Base-by-base conservation (phyloP, 2,888 invertebrate species). In the Myopa testacea region DNA sequence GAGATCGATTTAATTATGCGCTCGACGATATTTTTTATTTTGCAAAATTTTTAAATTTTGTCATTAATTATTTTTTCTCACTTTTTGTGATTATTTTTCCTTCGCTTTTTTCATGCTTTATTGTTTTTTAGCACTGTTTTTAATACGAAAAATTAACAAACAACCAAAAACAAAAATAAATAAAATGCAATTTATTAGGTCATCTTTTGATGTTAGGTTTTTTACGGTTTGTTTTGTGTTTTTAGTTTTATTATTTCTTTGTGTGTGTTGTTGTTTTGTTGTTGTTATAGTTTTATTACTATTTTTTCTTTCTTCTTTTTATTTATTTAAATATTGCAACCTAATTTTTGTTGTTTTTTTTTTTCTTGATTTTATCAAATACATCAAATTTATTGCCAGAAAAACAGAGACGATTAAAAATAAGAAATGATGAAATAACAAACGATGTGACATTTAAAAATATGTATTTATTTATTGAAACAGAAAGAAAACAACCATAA, bases 121-220 rank as follows among this genome's bases (percentile, higher is more conserved):
- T n/a, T 14, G 16, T 55, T 55, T 50, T n/a, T n/a, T n/a, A 55
- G 5, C n/a, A 10, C 10, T 45, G 10, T 6, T 45, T 45, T 10
- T 1, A 45, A 45, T 10, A 45, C 45, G 55, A 14, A 55, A 55
- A 10, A n/a, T 55, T 3, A 55, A 16, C n/a, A 45, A 45, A 45
- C 1, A 55, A 55, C 1, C 55, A 55, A 3, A 55, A 55, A n/a
- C 55, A 55, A 55, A 8, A 55, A 65, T 38, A 8, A 34, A 14
- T 65, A 34, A 16, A 6, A 65, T 65, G 37, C 34, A 65, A 38
- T 65, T 65, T 65, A 65, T 65, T 37, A 65, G 65, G 34, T 38
- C 65, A 65, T 7, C 65, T 34, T 34, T 37, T 65, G 34, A n/a
- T 65, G 16, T 58, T 3, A 34, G 34, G 38, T 65, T 26, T 65